Evolutionary conservation across 2,113 vertebrate genomes (phyloP), one percentile per base, ranked within the genome.

Genomic region (Grantiella picta): DNA sequence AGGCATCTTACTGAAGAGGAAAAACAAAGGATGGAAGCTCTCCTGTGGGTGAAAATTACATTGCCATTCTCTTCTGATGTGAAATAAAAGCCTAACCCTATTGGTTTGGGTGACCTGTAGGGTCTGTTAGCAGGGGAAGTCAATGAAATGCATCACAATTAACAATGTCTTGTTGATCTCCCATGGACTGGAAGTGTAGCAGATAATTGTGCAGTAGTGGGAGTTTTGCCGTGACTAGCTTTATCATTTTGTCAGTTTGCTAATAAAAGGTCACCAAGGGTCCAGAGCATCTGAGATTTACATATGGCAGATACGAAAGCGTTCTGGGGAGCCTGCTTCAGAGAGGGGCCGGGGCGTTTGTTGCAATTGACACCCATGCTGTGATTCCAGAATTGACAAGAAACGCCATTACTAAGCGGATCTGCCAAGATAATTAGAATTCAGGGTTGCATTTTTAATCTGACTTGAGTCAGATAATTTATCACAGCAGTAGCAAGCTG

Each of bases 401-500:
- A 98, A 98, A 98, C 57, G 96, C 97, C 97, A 94, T 98, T 98
- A 98, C 97, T 97, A 98, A 98, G 98, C 90, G 86, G 97, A 97
- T 98, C 97, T 98, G 97, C 97, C 56, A 92, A 97, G 98, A 97
- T 98, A 98, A 98, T 98, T 98, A 98, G 98, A 97, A 98, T 97
- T 98, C 97, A 88, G 97, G 95, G 96, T 96, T 98, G 97, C 98
- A 98, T 98, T 98, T 98, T 98, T 98, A 97, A 98, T 98, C 97
- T 95, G 97, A 97, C 97, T 98, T 97, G 97, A 98, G 98, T 98
- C 98, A 97, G 98, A 98, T 98, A 97, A 98, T 98, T 98, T 98
- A 98, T 98, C 98, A 98, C 96, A 97, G 98, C 97, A 96, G 97
- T 96, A 97, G 97, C 98, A 97, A 98, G 97, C 97, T 98, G 98